Base-by-base conservation (phyloP, 2,113 vertebrate genomes). In the Ammospiza nelsoni region DNA sequence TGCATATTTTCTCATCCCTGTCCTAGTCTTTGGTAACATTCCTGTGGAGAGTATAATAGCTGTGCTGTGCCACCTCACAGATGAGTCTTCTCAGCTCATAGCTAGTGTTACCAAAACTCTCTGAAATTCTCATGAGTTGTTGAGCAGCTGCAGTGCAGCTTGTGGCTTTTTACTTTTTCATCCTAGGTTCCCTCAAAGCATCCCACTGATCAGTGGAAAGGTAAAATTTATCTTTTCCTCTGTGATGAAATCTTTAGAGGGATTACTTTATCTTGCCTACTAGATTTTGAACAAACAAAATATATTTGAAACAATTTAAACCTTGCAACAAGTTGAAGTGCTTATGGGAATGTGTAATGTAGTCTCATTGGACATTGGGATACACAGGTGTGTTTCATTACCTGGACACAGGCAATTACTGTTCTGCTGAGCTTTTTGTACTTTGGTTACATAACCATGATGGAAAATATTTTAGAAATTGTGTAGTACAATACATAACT, bases 331-430 rank as follows among this genome's bases (percentile, higher is more conserved):
- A 69, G 43, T 35, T 88, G 33, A 86, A 74, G 48, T 67, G 31
- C 14, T 77, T 11, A 1, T 83, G 22, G 46, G 22, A 90, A 28
- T 5, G 0, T 39, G 3, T 2, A n/a, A 29, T 48, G 15, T 35
- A 41, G 52, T 52, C 13, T 89, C 24, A 29, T 2, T 71, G 51
- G 33, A 17, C 44, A 79, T 62, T 33, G 22, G 49, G 58, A 57
- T 78, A 61, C 15, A 22, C 0, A 0, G n/a, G 33, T 63, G 13
- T 35, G 44, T 75, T 80, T 24, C 27, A 14, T 69, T 75, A 63
- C 16, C 33, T 84, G 39, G 24, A 58, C 41, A 37, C 5, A 46
- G n/a, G 16, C 46, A 58, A 29, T 39, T 77, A 61, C 37, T 55
- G 11, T 66, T 96, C 37, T 80, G 41, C 31, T 73, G 75, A 76